These are phyloP conservation scores for Alaudala cheleensis DNA, from an alignment of 2,113 vertebrate genomes.

Conservation along the genomic window DNA sequence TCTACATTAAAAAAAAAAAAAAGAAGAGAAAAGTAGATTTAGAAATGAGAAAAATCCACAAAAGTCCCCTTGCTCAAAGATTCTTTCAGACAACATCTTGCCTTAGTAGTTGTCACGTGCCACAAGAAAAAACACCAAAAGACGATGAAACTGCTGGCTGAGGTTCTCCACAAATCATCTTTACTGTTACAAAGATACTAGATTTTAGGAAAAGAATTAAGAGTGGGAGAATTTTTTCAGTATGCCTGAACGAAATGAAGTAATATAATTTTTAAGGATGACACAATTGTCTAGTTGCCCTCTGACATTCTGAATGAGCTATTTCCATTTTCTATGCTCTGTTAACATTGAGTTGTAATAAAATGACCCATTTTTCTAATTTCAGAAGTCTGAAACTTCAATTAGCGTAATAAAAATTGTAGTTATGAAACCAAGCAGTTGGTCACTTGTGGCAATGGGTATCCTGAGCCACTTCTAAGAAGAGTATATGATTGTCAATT, in stretches of 20 bases:
- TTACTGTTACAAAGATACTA: not conserved
- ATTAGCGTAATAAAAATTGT: not conserved
- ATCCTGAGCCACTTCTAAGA: not conserved
- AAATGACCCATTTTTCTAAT: conserved; percentile 1
- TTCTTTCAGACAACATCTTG: not conserved
- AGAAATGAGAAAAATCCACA: not conserved
- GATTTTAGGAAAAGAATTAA: not conserved
- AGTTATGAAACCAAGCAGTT: not conserved
- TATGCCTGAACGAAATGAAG: not conserved
- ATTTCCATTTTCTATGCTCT: conserved; percentile 21
- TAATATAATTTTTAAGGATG: not conserved
- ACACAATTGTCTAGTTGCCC: not conserved
- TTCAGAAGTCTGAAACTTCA: conserved; percentile 18
- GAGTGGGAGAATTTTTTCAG: not conserved
- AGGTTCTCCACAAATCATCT: not conserved
- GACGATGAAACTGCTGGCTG: not conserved
- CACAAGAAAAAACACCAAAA: not conserved
- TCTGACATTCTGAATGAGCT: conserved; percentile 8
- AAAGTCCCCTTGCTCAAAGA: not conserved
- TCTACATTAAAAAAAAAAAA: not conserved
- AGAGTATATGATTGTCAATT: not conserved
- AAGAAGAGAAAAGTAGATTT: not conserved
- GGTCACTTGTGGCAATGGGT: not conserved
- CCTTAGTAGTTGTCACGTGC: not conserved
- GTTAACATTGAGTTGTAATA: not conserved